Base-by-base conservation (phyloP, 2,113 vertebrate genomes). In the Aphelocoma coerulescens region DNA sequence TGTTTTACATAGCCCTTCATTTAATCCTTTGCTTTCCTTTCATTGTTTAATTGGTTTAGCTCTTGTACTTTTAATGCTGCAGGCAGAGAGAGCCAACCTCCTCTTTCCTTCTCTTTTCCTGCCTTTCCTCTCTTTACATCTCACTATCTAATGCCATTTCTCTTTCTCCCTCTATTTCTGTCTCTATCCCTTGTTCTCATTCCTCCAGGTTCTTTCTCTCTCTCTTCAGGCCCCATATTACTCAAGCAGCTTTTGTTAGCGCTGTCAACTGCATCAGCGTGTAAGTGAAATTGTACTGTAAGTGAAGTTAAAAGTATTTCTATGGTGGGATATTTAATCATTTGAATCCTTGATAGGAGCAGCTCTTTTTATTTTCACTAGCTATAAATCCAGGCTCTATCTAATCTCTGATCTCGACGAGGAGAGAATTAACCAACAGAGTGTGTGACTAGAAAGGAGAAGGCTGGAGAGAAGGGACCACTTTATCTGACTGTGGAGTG, bases 241-340 rank as follows among this genome's bases (percentile, higher is more conserved):
- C 92, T 97, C 95, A 95, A 91, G 93, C 82, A 90, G 96, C 91
- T 96, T 97, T 97, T 96, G 96, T 96, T 97, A 92, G 37, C 0
- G 12, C 96, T 91, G 95, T 96, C 93, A 94, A 80, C 96, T 91
- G 91, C 95, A 91, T 88, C 91, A 86, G 63, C 26, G 46, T 96
- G 85, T 95, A 97, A 97, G 96, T 97, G 96, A 97, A 94, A 97
- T 97, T 92, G 95, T 97, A 96, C 97, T 94, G 95, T 97, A 97
- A 97, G 95, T 96, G 96, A 97, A 95, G 95, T 96, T 97, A 97
- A 97, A 97, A 97, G 96, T 96, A 97, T 97, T 97, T 97, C 97
- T 96, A 94, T 92, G 96, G 95, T 97, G 94, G 95, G 95, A 97
- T 97, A 97, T 97, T 97, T 97, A 97, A 97, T 97, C 96, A 97